A percentile compares a stretch with the other conserved stretches of the same genome.
phyloP scores from a whole-genome alignment of 2,888 invertebrate genomes.

The Amiota mariae region DNA sequence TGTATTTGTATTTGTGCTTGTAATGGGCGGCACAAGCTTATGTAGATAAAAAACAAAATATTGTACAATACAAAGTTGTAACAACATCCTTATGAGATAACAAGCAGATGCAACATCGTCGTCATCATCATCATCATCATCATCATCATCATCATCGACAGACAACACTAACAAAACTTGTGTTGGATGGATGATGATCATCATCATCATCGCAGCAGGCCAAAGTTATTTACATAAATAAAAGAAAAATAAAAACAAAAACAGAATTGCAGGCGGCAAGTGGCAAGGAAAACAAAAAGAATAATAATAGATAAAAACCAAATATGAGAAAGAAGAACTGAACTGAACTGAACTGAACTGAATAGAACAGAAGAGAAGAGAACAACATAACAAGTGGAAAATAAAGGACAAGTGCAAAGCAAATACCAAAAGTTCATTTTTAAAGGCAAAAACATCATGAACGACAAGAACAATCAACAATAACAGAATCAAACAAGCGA shows the following conservation, averaged over 20 bases:
- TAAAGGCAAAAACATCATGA: slow-evolving; percentile 42
- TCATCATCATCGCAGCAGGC: slow-evolving; percentile 28
- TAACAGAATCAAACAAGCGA: slow-evolving; percentile 3
- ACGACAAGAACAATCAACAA: slow-evolving; percentile 21
- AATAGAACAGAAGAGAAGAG: slow-evolving; percentile 15
- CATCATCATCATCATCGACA: not conserved
- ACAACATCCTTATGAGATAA: slow-evolving; percentile 68
- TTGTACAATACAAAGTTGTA: slow-evolving; percentile 30
- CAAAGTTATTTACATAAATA: slow-evolving; percentile 64
- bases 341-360: no score
- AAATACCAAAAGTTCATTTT: slow-evolving; percentile 64
- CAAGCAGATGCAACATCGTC: slow-evolving; percentile 44
- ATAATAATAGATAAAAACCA: slow-evolving; percentile 24
- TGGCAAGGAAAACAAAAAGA: slow-evolving; percentile 17
- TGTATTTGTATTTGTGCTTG: not conserved
- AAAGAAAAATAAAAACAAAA: slow-evolving; percentile 40
- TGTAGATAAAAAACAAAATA: slow-evolving; percentile 20
- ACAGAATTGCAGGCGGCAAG: slow-evolving; percentile 3
- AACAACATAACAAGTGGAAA: slow-evolving; percentile 45
- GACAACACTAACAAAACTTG: no score
- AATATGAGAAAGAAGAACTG: slow-evolving; percentile 42
- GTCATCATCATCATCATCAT: slow-evolving; percentile 38
- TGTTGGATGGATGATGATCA: slow-evolving; percentile 28
- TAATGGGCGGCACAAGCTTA: slow-evolving; percentile 14
- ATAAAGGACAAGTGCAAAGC: slow-evolving; percentile 66